A percentile compares a stretch with the other conserved stretches of the same genome.
These are phyloP conservation scores for Epinephelus awoara DNA, from an alignment of 2,797 vertebrate genomes.

Conservation along the genomic window DNA sequence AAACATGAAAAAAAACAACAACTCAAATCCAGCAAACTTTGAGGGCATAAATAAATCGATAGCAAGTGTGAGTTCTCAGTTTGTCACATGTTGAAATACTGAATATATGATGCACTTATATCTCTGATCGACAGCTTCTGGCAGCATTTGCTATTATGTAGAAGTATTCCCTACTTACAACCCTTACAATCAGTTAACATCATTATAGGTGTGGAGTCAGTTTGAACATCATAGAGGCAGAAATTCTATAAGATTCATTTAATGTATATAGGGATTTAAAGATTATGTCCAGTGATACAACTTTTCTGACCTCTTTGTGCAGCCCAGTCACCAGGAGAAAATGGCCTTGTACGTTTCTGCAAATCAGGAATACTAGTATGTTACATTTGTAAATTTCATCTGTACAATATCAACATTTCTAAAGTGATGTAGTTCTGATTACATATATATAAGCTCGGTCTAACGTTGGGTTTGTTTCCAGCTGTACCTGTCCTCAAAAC, in stretches of 20 bases:
- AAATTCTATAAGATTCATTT: not conserved
- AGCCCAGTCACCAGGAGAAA: too few relatives aligned
- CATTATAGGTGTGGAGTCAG: not conserved
- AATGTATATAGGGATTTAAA: not conserved
- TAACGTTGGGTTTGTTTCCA: too few relatives aligned
- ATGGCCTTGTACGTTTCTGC: too few relatives aligned
- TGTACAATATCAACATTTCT: too few relatives aligned
- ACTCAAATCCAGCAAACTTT: constrained; percentile 54
- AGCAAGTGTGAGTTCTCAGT: constrained; percentile 6
- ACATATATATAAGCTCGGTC: too few relatives aligned
- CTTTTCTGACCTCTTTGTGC: not conserved
- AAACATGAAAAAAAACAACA: constrained; percentile 36
- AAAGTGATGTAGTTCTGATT: too few relatives aligned
- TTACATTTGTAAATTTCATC: too few relatives aligned
- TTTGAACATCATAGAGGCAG: not conserved
- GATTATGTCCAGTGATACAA: not conserved
- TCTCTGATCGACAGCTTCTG: constrained; percentile 5
- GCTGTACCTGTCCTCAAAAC: too few relatives aligned
- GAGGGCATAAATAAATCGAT: constrained; percentile 60
- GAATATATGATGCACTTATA: constrained; percentile 5
- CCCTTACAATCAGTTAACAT: not conserved
- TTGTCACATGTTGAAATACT: constrained; percentile 17
- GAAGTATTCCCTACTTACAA: not conserved
- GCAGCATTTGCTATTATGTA: not conserved
- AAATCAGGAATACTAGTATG: too few relatives aligned